Evolutionary conservation across 2,797 vertebrate genomes (phyloP), one percentile per base, ranked within the genome.

Genomic region (Tenualosa thibaudeaui): DNA sequence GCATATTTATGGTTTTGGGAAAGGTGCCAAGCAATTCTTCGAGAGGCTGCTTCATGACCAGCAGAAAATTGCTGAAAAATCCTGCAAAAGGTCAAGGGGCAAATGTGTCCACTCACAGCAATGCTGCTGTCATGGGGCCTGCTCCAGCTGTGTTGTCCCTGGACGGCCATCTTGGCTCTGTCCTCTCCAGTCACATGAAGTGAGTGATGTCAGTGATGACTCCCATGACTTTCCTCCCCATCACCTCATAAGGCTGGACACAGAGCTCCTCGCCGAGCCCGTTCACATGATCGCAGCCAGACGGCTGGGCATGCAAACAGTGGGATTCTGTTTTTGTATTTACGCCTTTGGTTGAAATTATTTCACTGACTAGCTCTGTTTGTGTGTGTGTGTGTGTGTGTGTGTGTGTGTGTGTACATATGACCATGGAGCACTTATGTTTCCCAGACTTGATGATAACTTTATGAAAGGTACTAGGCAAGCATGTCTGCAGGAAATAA

Each of bases 221-320:
- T 40, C 68, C 31, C 68, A 71, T 71, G 68, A 40, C 31, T 71
- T 12, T 40, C 82, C 86, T 87, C 78, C 85, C 87, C 87, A 53
- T 86, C 81, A 88, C 31, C 75, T 88, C 81, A 5, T 43, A 81
- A 81, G 85, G 83, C 81, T 81, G 85, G 83, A 68, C 82, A 83
- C 62, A 82, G 17, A 12, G 43, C 53, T 75, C 78, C 71, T n/a
- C 17, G 49, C 31, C 17, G 12, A 17, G 46, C 84, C 83, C 83
- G 81, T 85, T 85, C 83, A 62, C 68, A 81, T 40, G 12, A 71
- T 19, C 17, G 17, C 49, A 83, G 81, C 81, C 86, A 83, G 53
- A 81, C 49, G 84, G 50, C n/a, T 81, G 68, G 78, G 49, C 53
- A 84, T 82, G 81, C 56, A 19, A 84, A 82, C 84, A n/a, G 56